A percentile compares a stretch with the other conserved stretches of the same genome.
phyloP scores from a whole-genome alignment of 2,888 invertebrate species.

The Dryobotodes eremita region DNA sequence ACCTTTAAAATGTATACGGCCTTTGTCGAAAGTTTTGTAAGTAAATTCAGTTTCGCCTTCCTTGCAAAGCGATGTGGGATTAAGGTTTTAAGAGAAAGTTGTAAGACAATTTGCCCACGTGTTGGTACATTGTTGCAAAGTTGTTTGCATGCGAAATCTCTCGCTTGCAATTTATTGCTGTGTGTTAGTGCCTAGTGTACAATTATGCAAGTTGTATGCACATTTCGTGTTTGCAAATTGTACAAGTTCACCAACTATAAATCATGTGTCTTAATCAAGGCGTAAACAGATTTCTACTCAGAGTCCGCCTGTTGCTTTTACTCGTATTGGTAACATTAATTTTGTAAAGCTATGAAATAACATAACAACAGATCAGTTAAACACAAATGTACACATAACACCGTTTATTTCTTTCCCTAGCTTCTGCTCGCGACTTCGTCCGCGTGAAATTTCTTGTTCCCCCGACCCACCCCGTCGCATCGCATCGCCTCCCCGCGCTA shows the following conservation, averaged over 20 bases:
- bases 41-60: conserved; percentile 45
- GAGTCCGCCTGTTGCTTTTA: conserved; percentile 9
- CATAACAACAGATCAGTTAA: neutral
- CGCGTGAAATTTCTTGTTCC: no score
- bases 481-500: no score
- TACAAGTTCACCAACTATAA: neutral
- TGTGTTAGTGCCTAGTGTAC: neutral
- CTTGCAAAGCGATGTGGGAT: conserved; percentile 20
- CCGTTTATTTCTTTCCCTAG: conserved; percentile 1
- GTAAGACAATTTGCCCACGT: conserved; percentile 38
- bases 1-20: conserved; percentile 24
- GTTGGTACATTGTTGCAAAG: conserved; percentile 14
- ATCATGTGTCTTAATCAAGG: conserved; percentile 17
- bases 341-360: neutral
- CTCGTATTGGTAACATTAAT: neutral
- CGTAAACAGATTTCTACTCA: conserved; percentile 6
- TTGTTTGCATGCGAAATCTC: conserved; percentile 15
- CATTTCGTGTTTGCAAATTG: conserved; percentile 19
- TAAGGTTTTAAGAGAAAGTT: conserved; percentile 37
- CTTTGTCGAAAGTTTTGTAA: conserved; percentile 34
- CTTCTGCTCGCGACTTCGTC: no score
- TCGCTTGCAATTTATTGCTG: conserved; percentile 17
- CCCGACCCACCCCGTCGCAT: no score
- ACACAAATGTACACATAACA: neutral
- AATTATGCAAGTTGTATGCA: neutral